These are phyloP conservation scores for Cherax destructor DNA, from an alignment of 1,140 invertebrate species.

Conservation along the genomic window DNA sequence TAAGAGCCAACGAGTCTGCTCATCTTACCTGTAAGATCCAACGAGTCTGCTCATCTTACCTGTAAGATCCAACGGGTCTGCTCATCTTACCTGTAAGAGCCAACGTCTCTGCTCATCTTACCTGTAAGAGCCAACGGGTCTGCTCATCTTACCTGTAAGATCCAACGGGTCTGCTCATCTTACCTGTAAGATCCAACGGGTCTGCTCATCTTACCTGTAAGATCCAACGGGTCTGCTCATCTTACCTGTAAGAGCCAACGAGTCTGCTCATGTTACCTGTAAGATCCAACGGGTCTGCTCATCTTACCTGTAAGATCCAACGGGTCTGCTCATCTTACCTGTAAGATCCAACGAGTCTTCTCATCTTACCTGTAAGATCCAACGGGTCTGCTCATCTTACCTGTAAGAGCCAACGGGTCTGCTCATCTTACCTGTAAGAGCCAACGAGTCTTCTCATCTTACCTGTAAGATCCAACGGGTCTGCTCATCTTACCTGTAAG, in stretches of 20 bases:
- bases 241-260: neutral
- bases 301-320: neutral
- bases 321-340: slow-evolving; percentile 16
- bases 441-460: neutral
- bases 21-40: neutral
- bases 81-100: slow-evolving; percentile 49
- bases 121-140: neutral
- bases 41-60: too few species aligned
- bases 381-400: too few species aligned
- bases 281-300: too few species aligned
- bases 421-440: neutral
- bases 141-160: neutral
- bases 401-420: neutral
- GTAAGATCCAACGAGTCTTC: neutral
- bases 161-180: too few species aligned
- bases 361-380: neutral
- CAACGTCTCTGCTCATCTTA: neutral
- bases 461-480: neutral
- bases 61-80: neutral
- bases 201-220: slow-evolving; percentile 33
- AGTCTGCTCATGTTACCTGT: neutral
- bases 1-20: neutral
- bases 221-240: neutral
- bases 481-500: too few species aligned
- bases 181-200: neutral